phyloP scores from a whole-genome alignment of 2,113 vertebrate species.

The Tetrax tetrax region DNA sequence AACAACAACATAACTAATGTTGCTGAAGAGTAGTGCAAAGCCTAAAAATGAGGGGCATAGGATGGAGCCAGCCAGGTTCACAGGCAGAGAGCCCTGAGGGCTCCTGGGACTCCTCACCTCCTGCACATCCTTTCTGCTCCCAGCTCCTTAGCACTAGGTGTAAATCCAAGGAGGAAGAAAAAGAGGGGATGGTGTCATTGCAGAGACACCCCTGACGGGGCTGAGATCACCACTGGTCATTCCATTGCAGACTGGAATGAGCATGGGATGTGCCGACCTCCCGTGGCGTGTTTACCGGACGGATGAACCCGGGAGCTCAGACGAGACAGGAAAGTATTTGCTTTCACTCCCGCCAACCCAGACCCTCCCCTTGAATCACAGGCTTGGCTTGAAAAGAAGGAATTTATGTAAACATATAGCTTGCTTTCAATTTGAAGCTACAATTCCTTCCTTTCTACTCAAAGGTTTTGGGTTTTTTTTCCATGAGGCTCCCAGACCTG shows the following conservation, averaged over 20 bases:
- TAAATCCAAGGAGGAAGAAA: not conserved
- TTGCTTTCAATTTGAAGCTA: not conserved
- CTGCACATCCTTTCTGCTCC: not conserved
- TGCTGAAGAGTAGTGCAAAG: not conserved
- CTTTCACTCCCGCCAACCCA: not conserved
- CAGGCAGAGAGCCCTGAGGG: not conserved
- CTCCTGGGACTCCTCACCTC: not conserved
- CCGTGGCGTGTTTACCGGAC: not conserved
- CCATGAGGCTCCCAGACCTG: not conserved
- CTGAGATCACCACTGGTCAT: not conserved
- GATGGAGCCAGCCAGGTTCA: not conserved
- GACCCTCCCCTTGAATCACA: slow-evolving; percentile 43
- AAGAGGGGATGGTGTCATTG: not conserved
- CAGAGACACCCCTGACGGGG: fast-evolving
- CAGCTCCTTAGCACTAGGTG: not conserved
- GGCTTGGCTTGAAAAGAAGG: not conserved
- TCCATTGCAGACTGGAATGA: not conserved
- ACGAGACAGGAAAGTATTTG: not conserved
- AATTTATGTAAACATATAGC: slow-evolving; percentile 22
- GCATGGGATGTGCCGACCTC: not conserved
- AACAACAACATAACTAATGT: not conserved
- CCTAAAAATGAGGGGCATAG: fast-evolving
- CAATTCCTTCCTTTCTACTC: not conserved
- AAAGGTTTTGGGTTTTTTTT: not conserved
- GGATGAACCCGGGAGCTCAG: not conserved